Base-by-base conservation (phyloP, 2,113 vertebrate genomes). In the Pantherophis guttatus region DNA sequence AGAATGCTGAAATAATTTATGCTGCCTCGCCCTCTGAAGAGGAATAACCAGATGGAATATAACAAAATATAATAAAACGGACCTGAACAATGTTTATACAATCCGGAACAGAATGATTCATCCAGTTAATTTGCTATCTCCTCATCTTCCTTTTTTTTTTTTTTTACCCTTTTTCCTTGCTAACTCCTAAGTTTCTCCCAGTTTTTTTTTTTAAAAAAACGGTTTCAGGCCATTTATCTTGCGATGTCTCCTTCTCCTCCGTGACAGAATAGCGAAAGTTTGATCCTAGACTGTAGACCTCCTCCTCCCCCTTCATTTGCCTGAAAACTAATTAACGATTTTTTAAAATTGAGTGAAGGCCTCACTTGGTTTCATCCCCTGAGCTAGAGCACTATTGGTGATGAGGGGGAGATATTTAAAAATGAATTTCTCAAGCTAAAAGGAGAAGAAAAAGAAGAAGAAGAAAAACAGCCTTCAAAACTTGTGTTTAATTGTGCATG, bases 401-500 rank as follows among this genome's bases (percentile, higher is more conserved):
- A 94, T 97, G 94, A 96, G 95, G 50, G 86, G 90, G 48, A 81
- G 95, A 75, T 93, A 95, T 95, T 95, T 94, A 96, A 97, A 54
- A 93, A 96, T 86, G 91, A 96, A 88, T 39, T 91, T 89, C 87
- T 91, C 88, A 94, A 92, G 89, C 95, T 97, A 96, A 96, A 96
- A 96, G 94, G 8, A 24, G 23, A 52, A 2, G 95, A 13, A 50
- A 8, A 13, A 1, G 23, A 94, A 21, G 24, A 5, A 3, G 0
- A 1, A 86, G 15, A 48, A 57, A 3, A 52, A 23, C 6, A 95
- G 95, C 85, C 96, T 96, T 96, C 94, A 95, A 96, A 97, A 92
- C 92, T 93, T 89, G 52, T 89, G 88, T 87, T 93, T 95, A 93
- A 94, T 96, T 96, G 88, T 11, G 50, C 23, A 44, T 94, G 94